Conservation (phyloP, 2,797 vertebrate species). For the Dicrostonyx torquatus region DNA sequence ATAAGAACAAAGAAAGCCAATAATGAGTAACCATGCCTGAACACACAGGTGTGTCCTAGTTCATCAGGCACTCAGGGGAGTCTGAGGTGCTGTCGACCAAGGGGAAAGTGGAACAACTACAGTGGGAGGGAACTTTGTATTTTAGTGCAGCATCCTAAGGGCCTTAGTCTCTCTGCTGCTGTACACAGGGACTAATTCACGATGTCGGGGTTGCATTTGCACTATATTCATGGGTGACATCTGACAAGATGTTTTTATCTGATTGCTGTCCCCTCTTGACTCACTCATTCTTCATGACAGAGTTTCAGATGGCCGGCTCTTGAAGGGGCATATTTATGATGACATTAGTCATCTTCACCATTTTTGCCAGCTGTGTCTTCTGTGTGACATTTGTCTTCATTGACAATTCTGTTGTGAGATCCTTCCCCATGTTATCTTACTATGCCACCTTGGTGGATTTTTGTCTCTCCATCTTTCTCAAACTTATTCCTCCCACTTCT, state of each 20-base stretch:
- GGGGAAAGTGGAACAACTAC: not conserved
- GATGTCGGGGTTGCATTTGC: not conserved
- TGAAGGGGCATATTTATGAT: not conserved
- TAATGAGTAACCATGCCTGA: not conserved
- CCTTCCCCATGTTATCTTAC: not conserved
- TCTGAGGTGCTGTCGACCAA: not conserved
- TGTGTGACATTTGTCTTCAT: not conserved
- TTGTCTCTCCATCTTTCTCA: not conserved
- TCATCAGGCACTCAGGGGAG: not conserved
- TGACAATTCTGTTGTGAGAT: not conserved
- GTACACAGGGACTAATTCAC: not conserved
- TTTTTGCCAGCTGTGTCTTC: not conserved
- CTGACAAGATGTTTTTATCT: conserved; percentile 41
- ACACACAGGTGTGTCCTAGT: not conserved
- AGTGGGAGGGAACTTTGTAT: not conserved
- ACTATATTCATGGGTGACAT: not conserved
- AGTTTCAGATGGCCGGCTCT: not conserved
- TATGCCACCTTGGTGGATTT: not conserved
- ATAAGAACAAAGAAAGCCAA: not conserved
- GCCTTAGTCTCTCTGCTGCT: not conserved
- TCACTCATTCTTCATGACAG: not conserved
- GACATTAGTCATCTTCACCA: not conserved
- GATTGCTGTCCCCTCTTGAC: not conserved
- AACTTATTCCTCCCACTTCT: not conserved
- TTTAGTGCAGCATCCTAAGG: not conserved